Evolutionary conservation across 2,888 invertebrate genomes (phyloP), one percentile per base, ranked within the genome.

Genomic region (Heliconius erato): DNA sequence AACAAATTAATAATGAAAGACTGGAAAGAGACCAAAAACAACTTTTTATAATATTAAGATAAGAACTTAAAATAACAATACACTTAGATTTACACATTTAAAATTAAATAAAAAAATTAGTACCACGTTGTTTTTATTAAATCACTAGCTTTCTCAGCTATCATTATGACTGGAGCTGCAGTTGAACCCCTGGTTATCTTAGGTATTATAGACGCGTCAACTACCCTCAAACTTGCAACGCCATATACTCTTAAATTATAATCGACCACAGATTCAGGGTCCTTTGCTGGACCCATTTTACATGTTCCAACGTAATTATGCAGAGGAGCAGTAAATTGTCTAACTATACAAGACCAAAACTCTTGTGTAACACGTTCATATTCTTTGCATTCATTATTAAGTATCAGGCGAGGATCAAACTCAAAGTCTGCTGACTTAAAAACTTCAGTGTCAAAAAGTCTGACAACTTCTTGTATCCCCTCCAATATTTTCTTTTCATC

Each of bases 131-230:
- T 92, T 94, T 95, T 96, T 90, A 96, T 95, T 91, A 94, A 88
- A 87, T 95, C 95, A 89, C 95, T 95, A 4, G 92, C 95, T 90
- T 95, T 96, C 92, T 96, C 96, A 86, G 95, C 95, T 88, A 96
- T 95, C 96, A 96, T 96, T 84, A 95, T 92, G 40, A 96, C 95
- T 54, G 96, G 94, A 4, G 95, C 96, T 7, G 94, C 93, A 12
- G 94, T 95, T 1, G 95, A 93, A 0, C 95, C 96, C 87, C 96
- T 90, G 0, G 94, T 92, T 88, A 96, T 92, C 88, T 93, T 95
- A 32, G 96, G 96, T 84, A 96, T 95, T 67, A 95, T 90, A 4
- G 96, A 95, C 67, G 95, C 94, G 85, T 96, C 96, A 2, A 91
- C 93, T 65, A 96, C 90, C 89, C 96, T 90, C 83, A 96, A 89